These are phyloP conservation scores for Gallirallus australis DNA, from an alignment of 2,797 vertebrate species.

Conservation along the genomic window DNA sequence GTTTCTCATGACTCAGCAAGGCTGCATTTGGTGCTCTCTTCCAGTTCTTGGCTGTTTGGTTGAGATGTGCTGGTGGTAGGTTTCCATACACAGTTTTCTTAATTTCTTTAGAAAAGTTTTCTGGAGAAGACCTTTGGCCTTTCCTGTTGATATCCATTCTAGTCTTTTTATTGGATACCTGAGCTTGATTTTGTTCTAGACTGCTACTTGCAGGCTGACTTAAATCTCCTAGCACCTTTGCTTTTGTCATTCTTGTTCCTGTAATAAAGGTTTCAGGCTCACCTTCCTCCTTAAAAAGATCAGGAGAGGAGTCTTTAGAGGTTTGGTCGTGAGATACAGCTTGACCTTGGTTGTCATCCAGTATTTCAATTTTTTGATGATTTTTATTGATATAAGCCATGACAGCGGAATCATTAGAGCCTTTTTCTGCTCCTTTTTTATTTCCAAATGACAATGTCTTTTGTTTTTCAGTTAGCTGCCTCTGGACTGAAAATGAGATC, in stretches of 20 bases:
- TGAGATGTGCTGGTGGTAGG: conserved; percentile 58
- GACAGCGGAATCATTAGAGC: background rate
- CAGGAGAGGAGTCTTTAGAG: conserved; percentile 28
- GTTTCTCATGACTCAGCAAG: conserved; percentile 41
- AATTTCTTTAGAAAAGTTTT: conserved; percentile 27
- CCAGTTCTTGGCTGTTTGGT: conserved; percentile 68
- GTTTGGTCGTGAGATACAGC: conserved; percentile 34
- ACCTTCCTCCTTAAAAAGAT: conserved; percentile 53
- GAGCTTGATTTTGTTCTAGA: conserved; percentile 60
- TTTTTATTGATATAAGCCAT: conserved; percentile 56
- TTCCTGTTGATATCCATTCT: conserved; percentile 39
- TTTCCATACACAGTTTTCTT: conserved; percentile 71
- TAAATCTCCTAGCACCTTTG: conserved; percentile 43
- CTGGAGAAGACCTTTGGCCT: conserved; percentile 17
- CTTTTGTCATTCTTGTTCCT: conserved; percentile 71
- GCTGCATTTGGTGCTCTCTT: conserved; percentile 65
- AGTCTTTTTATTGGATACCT: conserved; percentile 41
- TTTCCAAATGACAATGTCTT: background rate
- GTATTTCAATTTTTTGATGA: conserved; percentile 41
- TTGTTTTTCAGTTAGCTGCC: conserved; percentile 59
- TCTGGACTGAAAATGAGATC: conserved; percentile 70
- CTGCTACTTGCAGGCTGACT: conserved; percentile 17
- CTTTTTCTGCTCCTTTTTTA: conserved; percentile 15
- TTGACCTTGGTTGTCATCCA: background rate
- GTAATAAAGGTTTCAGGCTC: conserved; percentile 40